Conservation (phyloP, 2,888 invertebrate species). For the Nymphalis c-album region DNA sequence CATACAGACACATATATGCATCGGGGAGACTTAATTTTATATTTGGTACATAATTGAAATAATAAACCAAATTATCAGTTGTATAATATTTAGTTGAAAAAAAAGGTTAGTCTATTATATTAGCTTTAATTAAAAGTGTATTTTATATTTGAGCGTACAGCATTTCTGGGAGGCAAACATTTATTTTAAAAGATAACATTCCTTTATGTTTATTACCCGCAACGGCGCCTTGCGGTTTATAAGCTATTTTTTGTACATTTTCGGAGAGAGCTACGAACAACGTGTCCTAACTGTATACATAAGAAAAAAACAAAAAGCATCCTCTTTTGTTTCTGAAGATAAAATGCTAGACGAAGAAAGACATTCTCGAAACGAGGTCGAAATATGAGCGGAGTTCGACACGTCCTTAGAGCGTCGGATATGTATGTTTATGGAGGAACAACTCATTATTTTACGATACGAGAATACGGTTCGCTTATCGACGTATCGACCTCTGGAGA, state of each 20-base stretch:
- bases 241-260: background rate
- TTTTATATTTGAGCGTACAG: background rate
- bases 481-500: conserved; percentile 20
- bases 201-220: background rate
- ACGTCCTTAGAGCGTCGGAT: conserved; percentile 16
- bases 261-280: background rate
- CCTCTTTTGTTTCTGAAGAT: conserved; percentile 8
- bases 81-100: background rate
- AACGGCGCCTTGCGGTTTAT: background rate
- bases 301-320: conserved; percentile 8
- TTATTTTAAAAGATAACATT: background rate
- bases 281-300: conserved; percentile 9
- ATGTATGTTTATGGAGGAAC: conserved; percentile 19
- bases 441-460: conserved; percentile 14
- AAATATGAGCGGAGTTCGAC: conserved; percentile 21
- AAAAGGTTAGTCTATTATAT: background rate
- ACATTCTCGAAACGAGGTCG: conserved; percentile 21
- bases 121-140: background rate
- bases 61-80: too few species aligned
- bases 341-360: conserved; percentile 11
- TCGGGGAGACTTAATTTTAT: too few species aligned
- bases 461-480: conserved; percentile 23
- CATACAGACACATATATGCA: too few species aligned
- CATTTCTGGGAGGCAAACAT: background rate
- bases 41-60: too few species aligned